Conservation (phyloP, 2,797 vertebrate species). For the Sylvilagus floridanus region DNA sequence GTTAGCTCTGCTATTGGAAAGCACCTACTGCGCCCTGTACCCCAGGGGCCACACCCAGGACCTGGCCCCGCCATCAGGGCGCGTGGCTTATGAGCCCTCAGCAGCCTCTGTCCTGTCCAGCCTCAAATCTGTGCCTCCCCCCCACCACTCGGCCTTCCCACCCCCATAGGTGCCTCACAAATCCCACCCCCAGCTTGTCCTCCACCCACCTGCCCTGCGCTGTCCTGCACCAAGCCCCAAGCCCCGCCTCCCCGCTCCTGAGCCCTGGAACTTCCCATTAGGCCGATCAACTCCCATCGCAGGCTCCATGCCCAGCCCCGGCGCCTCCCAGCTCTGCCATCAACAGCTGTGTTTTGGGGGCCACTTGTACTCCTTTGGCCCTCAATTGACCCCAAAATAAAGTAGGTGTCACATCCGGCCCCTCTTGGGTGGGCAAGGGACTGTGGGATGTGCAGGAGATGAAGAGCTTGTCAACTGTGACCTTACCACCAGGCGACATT, state of each 20-base stretch:
- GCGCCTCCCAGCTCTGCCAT: not conserved
- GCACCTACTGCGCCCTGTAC: not conserved
- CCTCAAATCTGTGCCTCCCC: not conserved
- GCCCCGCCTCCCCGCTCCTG: not conserved
- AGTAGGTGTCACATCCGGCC: not conserved
- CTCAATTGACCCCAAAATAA: constrained; percentile 30
- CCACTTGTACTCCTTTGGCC: not conserved
- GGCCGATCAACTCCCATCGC: not conserved
- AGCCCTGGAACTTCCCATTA: not conserved
- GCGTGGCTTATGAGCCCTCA: not conserved
- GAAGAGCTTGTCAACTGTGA: not conserved
- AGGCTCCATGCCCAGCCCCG: not conserved
- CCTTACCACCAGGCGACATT: not conserved
- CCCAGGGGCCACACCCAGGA: not conserved
- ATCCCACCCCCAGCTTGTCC: not conserved
- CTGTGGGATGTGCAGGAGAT: not conserved
- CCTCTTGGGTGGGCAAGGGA: not conserved
- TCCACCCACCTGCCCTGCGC: not conserved
- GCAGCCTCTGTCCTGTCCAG: not conserved
- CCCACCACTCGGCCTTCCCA: not conserved
- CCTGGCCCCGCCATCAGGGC: not conserved
- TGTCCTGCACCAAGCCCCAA: not conserved
- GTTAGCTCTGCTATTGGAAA: not conserved
- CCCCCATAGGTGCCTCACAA: not conserved
- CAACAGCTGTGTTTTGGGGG: not conserved